Evolutionary conservation across 2,113 vertebrate genomes (phyloP).

Genomic region (Turnix velox): DNA sequence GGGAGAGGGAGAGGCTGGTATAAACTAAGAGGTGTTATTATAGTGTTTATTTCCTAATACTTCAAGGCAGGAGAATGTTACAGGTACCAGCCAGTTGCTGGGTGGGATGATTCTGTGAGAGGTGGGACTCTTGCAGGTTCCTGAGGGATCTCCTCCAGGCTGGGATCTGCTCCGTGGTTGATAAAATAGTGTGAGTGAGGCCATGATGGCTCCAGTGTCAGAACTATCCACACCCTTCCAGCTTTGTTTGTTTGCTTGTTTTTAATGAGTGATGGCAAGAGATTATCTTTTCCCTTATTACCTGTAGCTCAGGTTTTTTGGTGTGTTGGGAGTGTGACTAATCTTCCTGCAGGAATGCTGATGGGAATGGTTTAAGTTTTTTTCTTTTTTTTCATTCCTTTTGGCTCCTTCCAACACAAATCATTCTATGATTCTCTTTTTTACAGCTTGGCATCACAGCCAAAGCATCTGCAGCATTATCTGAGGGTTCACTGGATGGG

Average conservation of each 20-base stretch:
- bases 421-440: no score
- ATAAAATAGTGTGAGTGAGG: accelerated
- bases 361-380: not conserved
- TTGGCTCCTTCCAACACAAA: no score
- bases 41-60: not conserved
- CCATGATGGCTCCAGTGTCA: not conserved
- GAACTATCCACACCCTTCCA: not conserved
- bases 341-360: not conserved
- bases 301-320: slow-evolving; percentile 42
- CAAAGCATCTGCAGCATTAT: not conserved
- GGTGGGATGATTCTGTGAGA: not conserved
- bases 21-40: not conserved
- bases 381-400: not conserved
- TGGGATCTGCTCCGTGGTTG: not conserved
- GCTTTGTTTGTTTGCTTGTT: not conserved
- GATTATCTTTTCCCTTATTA: slow-evolving; percentile 27
- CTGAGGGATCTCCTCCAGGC: not conserved
- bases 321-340: slow-evolving; percentile 29
- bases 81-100: not conserved
- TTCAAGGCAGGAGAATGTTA: not conserved
- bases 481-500: not conserved
- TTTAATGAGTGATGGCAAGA: not conserved
- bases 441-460: not conserved
- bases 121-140: not conserved
- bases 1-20: not conserved